Conservation (phyloP, 1,140 invertebrate genomes). For the Uloborus diversus region DNA sequence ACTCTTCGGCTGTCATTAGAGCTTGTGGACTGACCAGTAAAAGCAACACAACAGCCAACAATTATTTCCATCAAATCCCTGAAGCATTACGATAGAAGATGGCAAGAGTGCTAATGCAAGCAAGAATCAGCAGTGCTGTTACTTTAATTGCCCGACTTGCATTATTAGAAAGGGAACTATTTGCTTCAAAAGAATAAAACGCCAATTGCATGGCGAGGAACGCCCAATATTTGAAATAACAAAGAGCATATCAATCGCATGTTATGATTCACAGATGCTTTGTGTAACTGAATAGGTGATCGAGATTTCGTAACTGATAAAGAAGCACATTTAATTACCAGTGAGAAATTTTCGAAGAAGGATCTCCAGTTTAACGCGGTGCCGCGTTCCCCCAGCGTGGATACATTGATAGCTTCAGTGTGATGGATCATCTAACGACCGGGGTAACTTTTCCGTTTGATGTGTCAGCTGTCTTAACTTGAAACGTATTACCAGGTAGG, state of each 20-base stretch:
- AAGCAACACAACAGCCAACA: no score
- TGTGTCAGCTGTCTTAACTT: slow-evolving; percentile 20
- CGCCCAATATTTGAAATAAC: neutral
- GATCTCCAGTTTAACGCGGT: slow-evolving; percentile 14
- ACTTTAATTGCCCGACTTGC: no score
- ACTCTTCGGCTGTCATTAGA: no score
- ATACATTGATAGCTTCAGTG: slow-evolving; percentile 18
- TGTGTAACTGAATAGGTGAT: neutral
- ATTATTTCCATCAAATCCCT: no score
- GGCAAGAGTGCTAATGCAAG: no score
- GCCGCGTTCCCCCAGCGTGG: neutral
- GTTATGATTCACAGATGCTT: neutral
- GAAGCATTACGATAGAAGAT: no score
- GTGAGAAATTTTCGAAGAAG: neutral
- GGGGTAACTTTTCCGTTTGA: slow-evolving; percentile 9
- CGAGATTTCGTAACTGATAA: slow-evolving; percentile 9
- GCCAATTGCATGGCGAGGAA: neutral
- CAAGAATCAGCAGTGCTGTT: no score
- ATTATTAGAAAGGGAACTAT: no score
- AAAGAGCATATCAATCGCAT: neutral
- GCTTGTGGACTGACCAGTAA: no score
- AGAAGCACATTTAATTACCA: slow-evolving; percentile 27
- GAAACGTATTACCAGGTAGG: slow-evolving; percentile 29
- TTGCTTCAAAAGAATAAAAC: no score
- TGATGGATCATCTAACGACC: slow-evolving; percentile 37